phyloP scores from a whole-genome alignment of 1,140 invertebrate species.

The Drosophila trapezifrons region DNA sequence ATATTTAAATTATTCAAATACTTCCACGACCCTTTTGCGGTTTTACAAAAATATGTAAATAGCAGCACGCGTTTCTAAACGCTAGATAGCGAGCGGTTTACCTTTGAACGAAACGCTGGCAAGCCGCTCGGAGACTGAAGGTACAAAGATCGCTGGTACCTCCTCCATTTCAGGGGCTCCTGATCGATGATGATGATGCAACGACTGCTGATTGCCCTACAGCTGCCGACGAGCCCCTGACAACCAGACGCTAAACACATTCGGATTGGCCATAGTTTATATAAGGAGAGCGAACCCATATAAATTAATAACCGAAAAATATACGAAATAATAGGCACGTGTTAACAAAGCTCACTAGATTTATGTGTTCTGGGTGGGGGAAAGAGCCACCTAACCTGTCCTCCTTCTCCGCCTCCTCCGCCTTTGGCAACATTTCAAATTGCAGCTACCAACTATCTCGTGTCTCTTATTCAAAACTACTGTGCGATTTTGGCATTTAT shows the following conservation, averaged over 20 bases:
- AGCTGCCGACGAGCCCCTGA: constrained; percentile 27
- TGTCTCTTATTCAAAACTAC: constrained; percentile 25
- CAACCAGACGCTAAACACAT: constrained; percentile 30
- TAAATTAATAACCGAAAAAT: constrained; percentile 39
- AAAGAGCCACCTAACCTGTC: constrained; percentile 15
- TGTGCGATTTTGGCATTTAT: constrained; percentile 18
- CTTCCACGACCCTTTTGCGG: not conserved
- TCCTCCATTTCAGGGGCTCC: constrained; percentile 20
- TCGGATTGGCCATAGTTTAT: constrained; percentile 38
- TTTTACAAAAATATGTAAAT: not conserved
- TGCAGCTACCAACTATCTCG: constrained; percentile 35
- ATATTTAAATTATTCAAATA: not conserved
- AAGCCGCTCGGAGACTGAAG: constrained; percentile 8
- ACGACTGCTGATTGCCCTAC: constrained; percentile 28
- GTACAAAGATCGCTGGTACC: constrained; percentile 10
- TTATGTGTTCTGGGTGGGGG: constrained; percentile 8
- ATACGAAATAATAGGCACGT: constrained; percentile 44
- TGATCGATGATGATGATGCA: constrained; percentile 54
- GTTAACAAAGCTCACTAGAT: constrained; percentile 30
- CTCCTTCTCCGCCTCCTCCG: constrained; percentile 13
- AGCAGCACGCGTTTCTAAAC: constrained; percentile 38
- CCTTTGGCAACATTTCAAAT: constrained; percentile 54
- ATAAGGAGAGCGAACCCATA: constrained; percentile 52
- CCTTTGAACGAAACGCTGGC: constrained; percentile 32
- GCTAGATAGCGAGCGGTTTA: constrained; percentile 31